A percentile compares a stretch with the other conserved stretches of the same genome.
phyloP scores from a whole-genome alignment of 2,113 vertebrate species.

The Coturnix japonica region DNA sequence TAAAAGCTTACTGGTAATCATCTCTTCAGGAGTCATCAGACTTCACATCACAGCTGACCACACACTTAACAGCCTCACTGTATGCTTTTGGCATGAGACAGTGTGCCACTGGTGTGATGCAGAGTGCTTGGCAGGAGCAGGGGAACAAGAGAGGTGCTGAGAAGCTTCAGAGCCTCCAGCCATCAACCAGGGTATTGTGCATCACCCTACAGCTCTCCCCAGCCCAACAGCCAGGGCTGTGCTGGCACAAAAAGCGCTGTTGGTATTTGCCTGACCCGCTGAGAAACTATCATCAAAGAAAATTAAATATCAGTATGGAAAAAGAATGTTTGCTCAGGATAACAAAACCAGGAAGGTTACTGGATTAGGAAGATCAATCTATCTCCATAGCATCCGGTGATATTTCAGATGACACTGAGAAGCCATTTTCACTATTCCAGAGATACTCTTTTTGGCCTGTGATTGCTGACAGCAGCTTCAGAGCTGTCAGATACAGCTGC shows the following conservation, averaged over 20 bases:
- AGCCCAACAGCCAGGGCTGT: not conserved
- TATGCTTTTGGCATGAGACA: not conserved
- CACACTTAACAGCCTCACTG: accelerated
- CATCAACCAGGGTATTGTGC: not conserved
- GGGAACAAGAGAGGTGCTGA: not conserved
- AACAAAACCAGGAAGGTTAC: not conserved
- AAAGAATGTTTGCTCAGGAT: not conserved
- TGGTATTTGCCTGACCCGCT: not conserved
- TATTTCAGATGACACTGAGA: not conserved
- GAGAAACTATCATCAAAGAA: not conserved
- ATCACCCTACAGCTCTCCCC: not conserved
- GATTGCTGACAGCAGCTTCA: not conserved
- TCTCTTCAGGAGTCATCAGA: accelerated
- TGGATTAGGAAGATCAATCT: not conserved
- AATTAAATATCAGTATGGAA: not conserved
- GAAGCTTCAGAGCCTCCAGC: not conserved
- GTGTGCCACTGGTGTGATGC: accelerated
- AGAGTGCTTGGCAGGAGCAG: not conserved
- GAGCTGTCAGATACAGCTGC: not conserved
- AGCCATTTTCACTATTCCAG: not conserved
- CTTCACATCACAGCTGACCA: not conserved
- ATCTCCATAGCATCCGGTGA: not conserved
- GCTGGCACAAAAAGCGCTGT: not conserved
- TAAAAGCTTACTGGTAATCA: not conserved
- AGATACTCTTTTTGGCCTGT: not conserved